Percentiles rank a stretch among this genome's conserved stretches.
Evolutionary conservation across 2,888 invertebrate genomes (phyloP).

Genomic region (Phengaris alcon): DNA sequence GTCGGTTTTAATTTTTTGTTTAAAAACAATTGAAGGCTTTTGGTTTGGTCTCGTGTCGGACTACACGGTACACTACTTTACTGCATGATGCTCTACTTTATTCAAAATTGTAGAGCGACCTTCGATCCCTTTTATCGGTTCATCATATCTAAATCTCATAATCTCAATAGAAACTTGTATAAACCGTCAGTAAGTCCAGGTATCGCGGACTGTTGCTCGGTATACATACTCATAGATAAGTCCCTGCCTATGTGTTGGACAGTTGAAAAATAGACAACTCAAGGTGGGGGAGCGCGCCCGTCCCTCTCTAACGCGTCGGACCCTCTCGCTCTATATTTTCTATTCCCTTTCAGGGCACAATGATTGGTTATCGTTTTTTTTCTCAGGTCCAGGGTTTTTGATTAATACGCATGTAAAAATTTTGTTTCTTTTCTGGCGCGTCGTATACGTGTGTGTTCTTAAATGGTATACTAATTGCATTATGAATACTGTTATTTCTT

Average conservation of each 20-base stretch:
- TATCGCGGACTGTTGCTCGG: neutral
- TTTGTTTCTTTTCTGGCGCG: slow-evolving; percentile 25
- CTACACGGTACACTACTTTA: no score
- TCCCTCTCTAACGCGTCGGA: slow-evolving; percentile 31
- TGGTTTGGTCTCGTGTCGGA: no score
- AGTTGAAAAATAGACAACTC: slow-evolving; percentile 34
- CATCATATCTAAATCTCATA: no score
- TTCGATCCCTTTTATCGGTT: neutral
- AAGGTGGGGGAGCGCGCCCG: slow-evolving; percentile 22
- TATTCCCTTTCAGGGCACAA: slow-evolving; percentile 33
- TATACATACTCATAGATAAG: slow-evolving; percentile 30
- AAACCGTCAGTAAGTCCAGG: neutral
- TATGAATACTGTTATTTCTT: neutral
- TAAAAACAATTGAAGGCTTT: no score
- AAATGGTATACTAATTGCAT: slow-evolving; percentile 1
- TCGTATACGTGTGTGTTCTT: neutral
- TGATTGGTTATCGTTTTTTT: slow-evolving; percentile 34
- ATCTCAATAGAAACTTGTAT: neutral
- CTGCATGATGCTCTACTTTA: no score
- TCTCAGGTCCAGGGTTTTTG: slow-evolving; percentile 31
- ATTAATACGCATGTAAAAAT: slow-evolving; percentile 32
- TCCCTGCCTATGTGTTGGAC: slow-evolving; percentile 32
- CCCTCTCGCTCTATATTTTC: slow-evolving; percentile 32
- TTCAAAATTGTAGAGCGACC: neutral
- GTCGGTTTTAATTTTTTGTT: no score